These are phyloP conservation scores for Eupithecia inturbata DNA, from an alignment of 2,888 invertebrate species.

Conservation along the genomic window DNA sequence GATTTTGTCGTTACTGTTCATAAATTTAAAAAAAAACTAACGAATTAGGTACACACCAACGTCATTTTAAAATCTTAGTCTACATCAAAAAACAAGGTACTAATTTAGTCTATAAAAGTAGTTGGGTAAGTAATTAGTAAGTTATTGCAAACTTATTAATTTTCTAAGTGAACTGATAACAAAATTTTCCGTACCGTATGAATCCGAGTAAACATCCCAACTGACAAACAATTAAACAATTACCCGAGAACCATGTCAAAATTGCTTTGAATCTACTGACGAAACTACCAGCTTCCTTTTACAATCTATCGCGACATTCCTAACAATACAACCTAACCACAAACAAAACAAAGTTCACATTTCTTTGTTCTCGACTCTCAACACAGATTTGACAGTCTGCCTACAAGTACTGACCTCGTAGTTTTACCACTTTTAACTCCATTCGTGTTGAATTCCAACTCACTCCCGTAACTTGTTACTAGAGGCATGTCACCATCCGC, in stretches of 20 bases:
- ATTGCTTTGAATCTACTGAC: slow-evolving; percentile 39
- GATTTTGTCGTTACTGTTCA: neutral
- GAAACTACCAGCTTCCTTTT: slow-evolving; percentile 43
- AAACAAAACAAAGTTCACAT: slow-evolving; percentile 25
- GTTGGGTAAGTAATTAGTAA: neutral
- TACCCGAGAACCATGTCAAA: slow-evolving; percentile 27
- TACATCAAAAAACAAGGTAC: neutral
- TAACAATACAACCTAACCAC: slow-evolving; percentile 20
- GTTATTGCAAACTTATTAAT: neutral
- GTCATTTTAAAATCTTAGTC: neutral
- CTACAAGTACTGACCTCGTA: slow-evolving; percentile 69
- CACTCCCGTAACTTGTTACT: slow-evolving; percentile 76
- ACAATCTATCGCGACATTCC: slow-evolving; percentile 29
- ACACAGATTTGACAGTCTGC: slow-evolving; percentile 28
- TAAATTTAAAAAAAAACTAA: neutral
- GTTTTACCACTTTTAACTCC: slow-evolving; percentile 72
- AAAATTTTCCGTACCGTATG: neutral
- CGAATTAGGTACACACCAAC: neutral
- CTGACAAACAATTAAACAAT: neutral
- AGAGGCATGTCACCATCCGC: slow-evolving; percentile 79
- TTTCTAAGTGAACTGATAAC: neutral
- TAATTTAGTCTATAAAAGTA: neutral
- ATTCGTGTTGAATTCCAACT: slow-evolving; percentile 74
- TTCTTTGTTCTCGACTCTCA: slow-evolving; percentile 14
- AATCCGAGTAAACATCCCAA: neutral